Evolutionary conservation across 2,113 vertebrate genomes (phyloP), one percentile per base, ranked within the genome.

Genomic region (Sapayoa aenigma): DNA sequence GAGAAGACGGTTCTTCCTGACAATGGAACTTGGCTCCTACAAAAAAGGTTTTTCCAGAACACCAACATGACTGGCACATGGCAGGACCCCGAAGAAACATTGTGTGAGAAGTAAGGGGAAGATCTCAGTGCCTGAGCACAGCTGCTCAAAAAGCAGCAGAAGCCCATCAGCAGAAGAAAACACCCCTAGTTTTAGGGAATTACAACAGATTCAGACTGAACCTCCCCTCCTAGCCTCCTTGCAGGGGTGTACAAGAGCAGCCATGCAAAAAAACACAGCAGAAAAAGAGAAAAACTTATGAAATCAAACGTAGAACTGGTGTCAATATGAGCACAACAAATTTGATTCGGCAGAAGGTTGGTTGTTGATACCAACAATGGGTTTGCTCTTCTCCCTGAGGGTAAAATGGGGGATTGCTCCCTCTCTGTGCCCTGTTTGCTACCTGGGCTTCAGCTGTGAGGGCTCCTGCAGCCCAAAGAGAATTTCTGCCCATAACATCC

Each of bases 321-420:
- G 46, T 4, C 17, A 74, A 20, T 18, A 2, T 1, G 42, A 79
- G 27, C 80, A 86, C 0, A 3, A 41, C 35, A 39, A 49, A 50
- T 85, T 24, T 33, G 12, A 6, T 49, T 37, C 15, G 46, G 53
- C 16, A 33, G 11, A 60, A 76, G 15, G 18, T 37, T 5, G 1
- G 20, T 47, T 4, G 1, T 2, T 53, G 67, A 30, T 39, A 63
- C 8, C 59, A 81, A 3, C 9, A 5, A 4, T 0, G 2, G 50
- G 21, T 42, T 91, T 77, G 20, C 4, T 47, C 37, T 27, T 79
- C 31, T 82, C 14, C 42, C 14, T 0, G 2, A 6, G 12, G 62
- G 27, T 80, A 76, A 18, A 47, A 55, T 1, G 2, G 7, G 41
- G 25, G 3, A 41, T 33, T 20, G 7, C 6, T 62, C 58, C 71